Percentiles rank a stretch among this genome's conserved stretches.
phyloP scores from a whole-genome alignment of 2,888 invertebrate genomes.

The Polyploca ridens region DNA sequence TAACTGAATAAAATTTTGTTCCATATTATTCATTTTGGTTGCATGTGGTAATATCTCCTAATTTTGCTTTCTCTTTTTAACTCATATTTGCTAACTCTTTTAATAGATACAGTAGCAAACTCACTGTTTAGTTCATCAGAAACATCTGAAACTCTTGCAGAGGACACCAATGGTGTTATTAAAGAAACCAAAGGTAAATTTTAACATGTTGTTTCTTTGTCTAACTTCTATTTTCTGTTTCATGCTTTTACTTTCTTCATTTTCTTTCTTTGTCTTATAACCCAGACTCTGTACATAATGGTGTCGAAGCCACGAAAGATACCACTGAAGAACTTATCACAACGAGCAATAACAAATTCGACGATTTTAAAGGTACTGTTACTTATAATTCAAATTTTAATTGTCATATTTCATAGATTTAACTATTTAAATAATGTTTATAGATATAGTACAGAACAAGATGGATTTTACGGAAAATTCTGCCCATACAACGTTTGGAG shows the following conservation, averaged over 20 bases:
- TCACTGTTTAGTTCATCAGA: conserved; percentile 44
- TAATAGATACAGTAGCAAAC: conserved; percentile 59
- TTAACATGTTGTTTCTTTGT: conserved; percentile 10
- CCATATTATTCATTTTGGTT: conserved; percentile 28
- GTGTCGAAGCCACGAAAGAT: conserved; percentile 18
- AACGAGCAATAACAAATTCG: conserved; percentile 24
- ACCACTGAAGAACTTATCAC: conserved; percentile 19
- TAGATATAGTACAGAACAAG: conserved; percentile 48
- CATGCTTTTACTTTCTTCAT: conserved; percentile 25
- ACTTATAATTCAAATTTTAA: conserved; percentile 18
- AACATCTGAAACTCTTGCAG: conserved; percentile 32
- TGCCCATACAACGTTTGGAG: conserved; percentile 30
- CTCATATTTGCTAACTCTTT: conserved; percentile 44
- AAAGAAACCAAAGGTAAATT: conserved; percentile 46
- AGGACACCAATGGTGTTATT: conserved; percentile 36
- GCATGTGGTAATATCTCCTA: conserved; percentile 46
- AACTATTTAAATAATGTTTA: conserved; percentile 28
- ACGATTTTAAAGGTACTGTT: conserved; percentile 35
- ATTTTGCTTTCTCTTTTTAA: conserved; percentile 16
- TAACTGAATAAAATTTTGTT: too few relatives aligned
- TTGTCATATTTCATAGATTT: conserved; percentile 10
- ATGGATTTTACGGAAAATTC: conserved; percentile 38
- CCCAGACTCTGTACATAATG: conserved; percentile 33
- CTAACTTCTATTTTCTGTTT: conserved; percentile 25
- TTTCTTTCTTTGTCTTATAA: conserved; percentile 27